A percentile compares a stretch with the other conserved stretches of the same genome.
These are phyloP conservation scores for Lithophane semibrunnea DNA, from an alignment of 2,888 invertebrate genomes.

Conservation along the genomic window DNA sequence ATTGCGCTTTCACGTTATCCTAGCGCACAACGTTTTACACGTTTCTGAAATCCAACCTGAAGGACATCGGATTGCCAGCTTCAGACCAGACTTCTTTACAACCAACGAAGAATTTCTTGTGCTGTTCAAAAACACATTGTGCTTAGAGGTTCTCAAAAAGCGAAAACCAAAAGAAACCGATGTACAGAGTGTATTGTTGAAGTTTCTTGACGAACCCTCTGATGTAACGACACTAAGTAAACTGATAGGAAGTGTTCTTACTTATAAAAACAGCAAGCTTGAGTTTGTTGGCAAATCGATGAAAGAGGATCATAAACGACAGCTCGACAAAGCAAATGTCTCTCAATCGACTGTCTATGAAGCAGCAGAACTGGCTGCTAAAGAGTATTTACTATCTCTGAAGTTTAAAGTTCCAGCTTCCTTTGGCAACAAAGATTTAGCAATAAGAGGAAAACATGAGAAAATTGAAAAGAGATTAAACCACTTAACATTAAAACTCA, in stretches of 20 bases:
- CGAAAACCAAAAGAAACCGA: neutral
- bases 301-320: neutral
- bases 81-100: slow-evolving; percentile 51
- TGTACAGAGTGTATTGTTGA: slow-evolving; percentile 1
- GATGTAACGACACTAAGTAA: slow-evolving; percentile 19
- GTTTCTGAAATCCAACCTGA: slow-evolving; percentile 42
- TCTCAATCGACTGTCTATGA: slow-evolving; percentile 18
- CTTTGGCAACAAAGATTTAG: slow-evolving; percentile 60
- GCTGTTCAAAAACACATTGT: slow-evolving; percentile 40
- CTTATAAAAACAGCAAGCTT: slow-evolving; percentile 37
- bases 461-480: slow-evolving; percentile 12
- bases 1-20: slow-evolving; percentile 56
- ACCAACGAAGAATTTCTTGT: slow-evolving; percentile 33
- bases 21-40: slow-evolving; percentile 44
- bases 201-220: slow-evolving; percentile 18
- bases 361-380: slow-evolving; percentile 45
- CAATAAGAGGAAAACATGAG: slow-evolving; percentile 36
- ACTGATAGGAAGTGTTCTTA: slow-evolving; percentile 27
- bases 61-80: slow-evolving; percentile 38
- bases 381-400: slow-evolving; percentile 25
- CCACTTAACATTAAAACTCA: neutral
- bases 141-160: slow-evolving; percentile 36
- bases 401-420: slow-evolving; percentile 49
- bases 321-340: slow-evolving; percentile 6
- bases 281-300: slow-evolving; percentile 30